These are phyloP conservation scores for Luscinia luscinia DNA, from an alignment of 2,797 vertebrate genomes.

Conservation along the genomic window DNA sequence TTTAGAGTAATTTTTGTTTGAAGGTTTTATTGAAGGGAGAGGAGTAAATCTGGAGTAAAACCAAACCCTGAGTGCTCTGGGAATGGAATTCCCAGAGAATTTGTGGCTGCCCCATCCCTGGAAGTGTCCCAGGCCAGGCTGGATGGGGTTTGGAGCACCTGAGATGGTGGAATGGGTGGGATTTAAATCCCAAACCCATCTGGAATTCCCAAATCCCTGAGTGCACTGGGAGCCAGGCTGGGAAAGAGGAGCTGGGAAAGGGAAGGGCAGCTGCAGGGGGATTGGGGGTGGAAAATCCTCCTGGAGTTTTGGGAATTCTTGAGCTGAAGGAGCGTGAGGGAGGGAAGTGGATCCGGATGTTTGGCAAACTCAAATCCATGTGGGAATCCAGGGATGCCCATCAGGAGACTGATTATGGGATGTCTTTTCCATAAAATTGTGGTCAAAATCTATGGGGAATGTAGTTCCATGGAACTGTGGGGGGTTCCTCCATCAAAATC, in stretches of 20 bases:
- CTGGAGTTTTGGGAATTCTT: neutral
- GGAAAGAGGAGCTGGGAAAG: no score
- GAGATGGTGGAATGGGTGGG: neutral
- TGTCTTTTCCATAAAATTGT: neutral
- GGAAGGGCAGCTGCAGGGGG: no score
- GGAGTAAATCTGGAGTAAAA: neutral
- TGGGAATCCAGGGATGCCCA: neutral
- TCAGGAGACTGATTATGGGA: neutral
- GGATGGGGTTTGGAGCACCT: neutral
- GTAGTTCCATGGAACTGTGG: accelerated
- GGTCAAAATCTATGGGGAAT: accelerated
- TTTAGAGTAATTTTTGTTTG: accelerated
- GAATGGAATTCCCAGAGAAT: neutral
- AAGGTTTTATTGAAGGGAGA: neutral
- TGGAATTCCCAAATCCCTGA: neutral
- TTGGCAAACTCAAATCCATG: neutral
- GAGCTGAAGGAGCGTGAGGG: neutral
- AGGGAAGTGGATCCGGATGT: accelerated
- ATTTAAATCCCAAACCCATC: neutral
- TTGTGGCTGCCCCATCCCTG: neutral
- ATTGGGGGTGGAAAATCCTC: neutral
- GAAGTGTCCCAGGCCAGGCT: neutral
- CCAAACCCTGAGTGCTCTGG: neutral
- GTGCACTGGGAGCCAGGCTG: accelerated
- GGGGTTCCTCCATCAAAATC: accelerated